Base-by-base conservation (phyloP, 2,888 invertebrate species). In the Cephus rjabovi region DNA sequence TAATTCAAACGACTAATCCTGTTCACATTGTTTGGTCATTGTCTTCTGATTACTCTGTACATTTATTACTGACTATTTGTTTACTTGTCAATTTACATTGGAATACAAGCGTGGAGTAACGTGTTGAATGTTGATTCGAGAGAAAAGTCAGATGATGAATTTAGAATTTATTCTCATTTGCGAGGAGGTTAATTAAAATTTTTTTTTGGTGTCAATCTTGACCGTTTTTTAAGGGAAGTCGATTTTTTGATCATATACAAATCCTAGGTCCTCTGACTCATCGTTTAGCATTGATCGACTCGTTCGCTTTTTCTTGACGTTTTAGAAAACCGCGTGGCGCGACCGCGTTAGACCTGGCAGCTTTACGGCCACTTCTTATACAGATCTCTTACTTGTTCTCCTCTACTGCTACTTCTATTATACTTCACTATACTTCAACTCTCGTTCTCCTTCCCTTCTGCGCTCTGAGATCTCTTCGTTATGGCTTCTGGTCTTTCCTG, bases 341-440 rank as follows among this genome's bases (percentile, higher is more conserved):
- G 71, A 31, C 12, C 74, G 74, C 74, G 74, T 34, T 37, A 30
- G 37, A 30, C 34, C 30, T 74, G 74, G 74, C 35, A 74, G 74
- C 34, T 74, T 74, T 74, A 74, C 74, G 74, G 74, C 35, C 74
- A 34, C 35, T 74, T 74, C 12, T 74, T 74, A 37, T 35, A 33
- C 74, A 35, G 33, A 30, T 34, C 74, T 34, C 33, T 34, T 71
- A 34, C 33, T 71, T 71, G 31, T 9, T 56, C 56, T 56, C 56
- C 56, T 56, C 23, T 56, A 56, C 56, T 23, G 23, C 56, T 56
- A 56, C 23, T 23, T 56, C 56, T 23, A 23, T 56, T 56, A 23
- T 56, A 23, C 56, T 56, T 56, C 23, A 56, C 56, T 23, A 56
- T 23, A 23, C 56, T 23, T 56, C 56, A 9, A 23, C 23, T 56